Evolutionary conservation across 2,797 vertebrate genomes (phyloP), one percentile per base, ranked within the genome.

Genomic region (Aulostomus chinensis): DNA sequence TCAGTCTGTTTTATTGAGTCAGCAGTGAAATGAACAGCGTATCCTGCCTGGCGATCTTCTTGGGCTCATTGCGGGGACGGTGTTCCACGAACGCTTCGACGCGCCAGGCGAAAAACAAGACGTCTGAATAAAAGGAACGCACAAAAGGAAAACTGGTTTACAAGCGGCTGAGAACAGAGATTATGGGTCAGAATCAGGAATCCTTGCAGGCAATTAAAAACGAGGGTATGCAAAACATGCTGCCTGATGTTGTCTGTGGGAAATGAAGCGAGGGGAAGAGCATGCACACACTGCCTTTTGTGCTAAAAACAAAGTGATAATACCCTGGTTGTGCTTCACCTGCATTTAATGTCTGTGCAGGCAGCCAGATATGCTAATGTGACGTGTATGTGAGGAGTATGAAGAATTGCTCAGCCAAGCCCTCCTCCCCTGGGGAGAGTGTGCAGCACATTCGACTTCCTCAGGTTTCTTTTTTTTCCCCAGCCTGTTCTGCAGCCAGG

Each of bases 311-410:
- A 87, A 78, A 85, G 82, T 68, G 81, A 83, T 85, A 73, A 80
- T 74, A 75, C 73, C 69, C 47, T n/a, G 69, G 54, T 34, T 63
- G 68, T 64, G 80, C 78, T 73, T 84, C 79, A 83, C 82, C 81
- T 85, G 77, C 68, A 72, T 76, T 84, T 81, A 76, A 68, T 72
- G 81, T 81, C 80, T 67, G 73, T 60, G 73, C 72, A 73, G 69
- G 70, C 54, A 79, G 83, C 74, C 83, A 84, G 80, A 77, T 84
- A 88, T 86, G 85, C 76, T 85, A 89, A 87, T 85, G 76, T 61
- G 53, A 73, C 43, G 66, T 31, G 64, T 70, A 58, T 80, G 73
- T 73, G 85, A 78, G 68, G 39, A 58, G 74, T 39, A 64, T 76
- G 72, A 82, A 78, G 72, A 75, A 84, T 83, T 66, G 59, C 53